Conservation (phyloP, 2,113 vertebrate genomes). For the Aphyosemion australe region DNA sequence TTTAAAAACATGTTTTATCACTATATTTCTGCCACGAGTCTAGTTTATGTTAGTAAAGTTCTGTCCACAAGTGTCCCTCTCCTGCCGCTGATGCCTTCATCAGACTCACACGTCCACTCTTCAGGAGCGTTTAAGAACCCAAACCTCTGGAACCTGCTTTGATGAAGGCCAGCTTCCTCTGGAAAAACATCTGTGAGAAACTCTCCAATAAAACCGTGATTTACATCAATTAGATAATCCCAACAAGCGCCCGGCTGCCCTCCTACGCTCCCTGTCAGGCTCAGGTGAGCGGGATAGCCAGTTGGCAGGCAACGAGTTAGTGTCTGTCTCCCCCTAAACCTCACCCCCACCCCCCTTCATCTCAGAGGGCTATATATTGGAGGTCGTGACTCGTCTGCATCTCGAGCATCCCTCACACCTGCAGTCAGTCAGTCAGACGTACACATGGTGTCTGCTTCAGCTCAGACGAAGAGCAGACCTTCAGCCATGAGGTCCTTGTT, state of each 20-base stretch:
- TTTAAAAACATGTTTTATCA: no score
- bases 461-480: conserved; percentile 47
- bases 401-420: conserved; percentile 64
- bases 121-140: conserved; percentile 23
- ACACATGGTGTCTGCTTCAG: conserved; percentile 25
- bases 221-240: conserved; percentile 71
- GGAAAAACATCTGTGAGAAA: conserved; percentile 70
- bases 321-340: conserved; percentile 47
- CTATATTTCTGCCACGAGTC: no score
- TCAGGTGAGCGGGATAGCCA: conserved; percentile 63
- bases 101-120: conserved; percentile 34
- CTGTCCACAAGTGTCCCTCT: no score
- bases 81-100: conserved; percentile 16
- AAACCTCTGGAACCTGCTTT: conserved; percentile 29
- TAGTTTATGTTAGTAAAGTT: no score
- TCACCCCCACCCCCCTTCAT: conserved; percentile 45
- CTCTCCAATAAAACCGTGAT: conserved; percentile 43
- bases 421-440: conserved; percentile 19
- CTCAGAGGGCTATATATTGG: conserved; percentile 77
- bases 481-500: conserved; percentile 62
- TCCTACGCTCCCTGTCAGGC: conserved; percentile 58
- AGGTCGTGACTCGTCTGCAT: conserved; percentile 67
- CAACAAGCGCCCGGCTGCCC: conserved; percentile 57
- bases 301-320: conserved; percentile 69
- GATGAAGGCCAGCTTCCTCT: conserved; percentile 41